Conservation (phyloP, 2,888 invertebrate genomes). For the Hirtodrosophila cameraria region DNA sequence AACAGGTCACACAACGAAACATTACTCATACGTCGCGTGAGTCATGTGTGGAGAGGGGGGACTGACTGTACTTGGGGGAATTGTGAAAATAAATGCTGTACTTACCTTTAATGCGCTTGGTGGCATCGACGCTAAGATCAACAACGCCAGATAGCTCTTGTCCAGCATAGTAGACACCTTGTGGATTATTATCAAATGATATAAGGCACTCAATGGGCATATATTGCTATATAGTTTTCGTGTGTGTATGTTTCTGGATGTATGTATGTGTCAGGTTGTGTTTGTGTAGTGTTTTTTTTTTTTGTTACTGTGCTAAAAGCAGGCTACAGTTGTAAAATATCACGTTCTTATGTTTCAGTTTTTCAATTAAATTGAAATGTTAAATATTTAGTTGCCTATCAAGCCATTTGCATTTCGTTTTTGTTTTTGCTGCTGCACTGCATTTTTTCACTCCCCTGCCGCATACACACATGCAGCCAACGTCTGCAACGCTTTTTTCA, state of each 20-base stretch:
- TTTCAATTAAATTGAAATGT: constrained; percentile 46
- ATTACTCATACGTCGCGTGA: constrained; percentile 64
- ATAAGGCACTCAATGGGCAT: constrained; percentile 85
- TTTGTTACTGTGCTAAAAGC: constrained; percentile 64
- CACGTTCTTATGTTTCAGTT: constrained; percentile 50
- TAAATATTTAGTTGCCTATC: constrained; percentile 62
- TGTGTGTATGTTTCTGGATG: constrained; percentile 25
- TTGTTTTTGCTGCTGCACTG: constrained; percentile 56
- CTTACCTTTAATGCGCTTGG: constrained; percentile 83
- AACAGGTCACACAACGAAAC: constrained; percentile 8
- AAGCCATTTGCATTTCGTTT: constrained; percentile 68
- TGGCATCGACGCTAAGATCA: constrained; percentile 83
- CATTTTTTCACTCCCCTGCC: constrained; percentile 64
- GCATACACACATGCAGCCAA: constrained; percentile 70
- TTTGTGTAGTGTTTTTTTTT: constrained; percentile 13
- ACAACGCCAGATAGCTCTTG: constrained; percentile 83
- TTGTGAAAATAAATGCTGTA: not conserved
- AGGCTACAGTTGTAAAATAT: constrained; percentile 73
- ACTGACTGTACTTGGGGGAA: not conserved
- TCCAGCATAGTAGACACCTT: constrained; percentile 84
- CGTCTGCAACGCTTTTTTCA: constrained; percentile 56
- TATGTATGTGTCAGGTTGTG: constrained; percentile 34
- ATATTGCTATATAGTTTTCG: constrained; percentile 70
- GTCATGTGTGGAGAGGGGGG: constrained; percentile 31
- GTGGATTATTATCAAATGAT: constrained; percentile 84